These are phyloP conservation scores for Heterodera schachtii DNA, from an alignment of 1,140 invertebrate genomes.

Conservation along the genomic window DNA sequence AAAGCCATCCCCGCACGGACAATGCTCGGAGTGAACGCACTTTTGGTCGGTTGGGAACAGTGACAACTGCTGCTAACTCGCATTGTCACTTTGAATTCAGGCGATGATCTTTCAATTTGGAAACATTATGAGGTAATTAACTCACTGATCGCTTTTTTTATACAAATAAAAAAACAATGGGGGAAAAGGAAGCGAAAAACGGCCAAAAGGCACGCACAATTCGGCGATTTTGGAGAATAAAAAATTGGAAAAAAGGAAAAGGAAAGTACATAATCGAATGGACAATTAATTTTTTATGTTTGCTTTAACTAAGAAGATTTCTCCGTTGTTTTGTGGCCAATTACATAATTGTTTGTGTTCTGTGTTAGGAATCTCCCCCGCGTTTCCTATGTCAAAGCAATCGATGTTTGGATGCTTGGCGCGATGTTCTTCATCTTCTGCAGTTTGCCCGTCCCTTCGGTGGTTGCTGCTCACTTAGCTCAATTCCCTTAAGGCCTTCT, in stretches of 20 bases:
- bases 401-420: conserved; percentile 32
- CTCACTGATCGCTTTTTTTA: too few species aligned
- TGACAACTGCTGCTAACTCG: too few species aligned
- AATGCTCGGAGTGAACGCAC: conserved; percentile 63
- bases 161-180: too few species aligned
- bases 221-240: too few species aligned
- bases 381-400: conserved; percentile 37
- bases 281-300: too few species aligned
- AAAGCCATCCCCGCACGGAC: conserved; percentile 64
- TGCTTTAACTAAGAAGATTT: too few species aligned
- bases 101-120: conserved; percentile 66
- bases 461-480: neutral
- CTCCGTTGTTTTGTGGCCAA: too few species aligned
- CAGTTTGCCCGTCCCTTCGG: conserved; percentile 8
- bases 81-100: conserved; percentile 7
- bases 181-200: too few species aligned
- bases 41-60: conserved; percentile 20
- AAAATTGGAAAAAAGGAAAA: too few species aligned
- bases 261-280: too few species aligned
- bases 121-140: conserved; percentile 58
- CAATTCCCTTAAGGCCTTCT: conserved; percentile 28
- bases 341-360: neutral
- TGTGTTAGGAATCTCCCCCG: conserved; percentile 30
- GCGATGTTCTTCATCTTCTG: conserved; percentile 36
- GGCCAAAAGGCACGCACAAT: too few species aligned